phyloP scores from a whole-genome alignment of 1,140 invertebrate species.

The Sarcophaga peregrina region DNA sequence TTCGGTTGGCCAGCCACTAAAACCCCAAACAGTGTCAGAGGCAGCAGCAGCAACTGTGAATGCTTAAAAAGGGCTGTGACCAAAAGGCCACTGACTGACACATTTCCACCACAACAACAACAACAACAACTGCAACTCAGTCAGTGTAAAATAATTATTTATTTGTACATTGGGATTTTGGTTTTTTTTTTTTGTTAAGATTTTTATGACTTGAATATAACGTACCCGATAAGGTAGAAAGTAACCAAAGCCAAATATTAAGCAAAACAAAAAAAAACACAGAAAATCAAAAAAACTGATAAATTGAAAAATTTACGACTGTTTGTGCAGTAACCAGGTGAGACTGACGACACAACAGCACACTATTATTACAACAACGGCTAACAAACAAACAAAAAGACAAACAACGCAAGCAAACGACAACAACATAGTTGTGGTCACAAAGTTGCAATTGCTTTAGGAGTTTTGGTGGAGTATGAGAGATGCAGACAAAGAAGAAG shows the following conservation, averaged over 20 bases:
- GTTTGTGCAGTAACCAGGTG: slow-evolving; percentile 34
- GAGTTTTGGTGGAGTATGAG: not conserved
- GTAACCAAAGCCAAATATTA: slow-evolving; percentile 10
- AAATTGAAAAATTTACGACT: slow-evolving; percentile 41
- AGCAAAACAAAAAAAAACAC: slow-evolving; percentile 10
- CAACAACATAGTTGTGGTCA: not conserved
- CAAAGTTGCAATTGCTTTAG: not conserved
- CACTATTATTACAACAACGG: not conserved
- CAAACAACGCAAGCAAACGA: not conserved
- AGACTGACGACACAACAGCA: slow-evolving; percentile 10
- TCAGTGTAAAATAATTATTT: no score
- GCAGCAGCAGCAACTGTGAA: not conserved
- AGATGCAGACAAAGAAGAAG: not conserved
- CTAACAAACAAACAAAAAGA: not conserved
- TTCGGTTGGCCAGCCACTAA: not conserved
- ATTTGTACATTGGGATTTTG: not conserved
- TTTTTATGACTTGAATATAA: not conserved
- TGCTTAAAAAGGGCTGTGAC: slow-evolving; percentile 30
- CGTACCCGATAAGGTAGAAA: slow-evolving; percentile 26
- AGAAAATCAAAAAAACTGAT: slow-evolving; percentile 28
- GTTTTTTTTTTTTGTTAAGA: not conserved
- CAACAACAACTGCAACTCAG: not conserved
- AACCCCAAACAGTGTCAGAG: no score
- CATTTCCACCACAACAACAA: slow-evolving; percentile 4
- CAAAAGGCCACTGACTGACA: slow-evolving; percentile 36